Conservation (phyloP, 2,888 invertebrate genomes). For the Platycheirus rosarum region DNA sequence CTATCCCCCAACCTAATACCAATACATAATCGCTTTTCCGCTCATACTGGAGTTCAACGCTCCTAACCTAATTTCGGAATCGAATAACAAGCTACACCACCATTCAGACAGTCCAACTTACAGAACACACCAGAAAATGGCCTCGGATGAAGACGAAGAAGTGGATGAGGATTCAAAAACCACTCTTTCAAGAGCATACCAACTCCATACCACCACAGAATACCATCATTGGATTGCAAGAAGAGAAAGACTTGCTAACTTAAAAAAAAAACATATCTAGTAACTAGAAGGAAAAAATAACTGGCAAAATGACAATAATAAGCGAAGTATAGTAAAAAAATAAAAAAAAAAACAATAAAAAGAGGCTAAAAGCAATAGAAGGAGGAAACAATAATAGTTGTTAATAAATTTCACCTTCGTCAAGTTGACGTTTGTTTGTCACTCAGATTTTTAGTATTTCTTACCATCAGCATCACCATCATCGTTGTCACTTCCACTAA, state of each 20-base stretch:
- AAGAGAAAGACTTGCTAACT: conserved; percentile 49
- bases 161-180: conserved; percentile 16
- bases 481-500: conserved; percentile 43
- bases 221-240: conserved; percentile 25
- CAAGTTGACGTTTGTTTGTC: conserved; percentile 58
- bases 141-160: conserved; percentile 44
- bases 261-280: conserved; percentile 36
- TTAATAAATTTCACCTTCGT: conserved; percentile 73
- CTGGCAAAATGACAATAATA: conserved; percentile 59
- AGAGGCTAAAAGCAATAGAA: conserved; percentile 35
- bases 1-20: no score
- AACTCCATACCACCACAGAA: conserved; percentile 39
- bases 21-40: conserved; percentile 52
- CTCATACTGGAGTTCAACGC: conserved; percentile 79
- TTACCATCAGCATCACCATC: no score
- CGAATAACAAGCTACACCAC: conserved; percentile 76
- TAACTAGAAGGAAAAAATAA: conserved; percentile 51
- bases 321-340: no score
- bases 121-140: conserved; percentile 52
- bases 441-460: conserved; percentile 37
- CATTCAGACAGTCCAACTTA: conserved; percentile 41
- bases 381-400: conserved; percentile 52
- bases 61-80: conserved; percentile 82
- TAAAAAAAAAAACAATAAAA: conserved; percentile 1
- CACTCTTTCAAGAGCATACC: conserved; percentile 63